A percentile compares a stretch with the other conserved stretches of the same genome.
Evolutionary conservation across 2,797 vertebrate genomes (phyloP).

Genomic region (Myotis pilosus): DNA sequence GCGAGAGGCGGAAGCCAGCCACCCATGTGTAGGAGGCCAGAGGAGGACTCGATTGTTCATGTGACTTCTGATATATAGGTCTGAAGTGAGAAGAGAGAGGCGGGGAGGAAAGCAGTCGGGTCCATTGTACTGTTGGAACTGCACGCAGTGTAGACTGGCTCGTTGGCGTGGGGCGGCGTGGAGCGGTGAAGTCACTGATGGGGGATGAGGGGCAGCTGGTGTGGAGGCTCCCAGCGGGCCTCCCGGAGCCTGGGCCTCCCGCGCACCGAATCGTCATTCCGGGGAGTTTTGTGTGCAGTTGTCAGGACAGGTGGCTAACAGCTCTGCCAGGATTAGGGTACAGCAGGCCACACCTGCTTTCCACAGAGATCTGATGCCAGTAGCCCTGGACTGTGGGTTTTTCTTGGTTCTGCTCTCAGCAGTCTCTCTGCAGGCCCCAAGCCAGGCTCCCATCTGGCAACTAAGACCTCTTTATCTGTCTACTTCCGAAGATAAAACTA

Average conservation of each 20-base stretch:
- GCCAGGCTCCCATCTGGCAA: slow-evolving; percentile 38
- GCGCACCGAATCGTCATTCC: background rate
- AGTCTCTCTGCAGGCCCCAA: background rate
- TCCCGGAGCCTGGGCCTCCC: background rate
- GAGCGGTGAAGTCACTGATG: background rate
- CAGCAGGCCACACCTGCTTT: slow-evolving; percentile 43
- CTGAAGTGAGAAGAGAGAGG: background rate
- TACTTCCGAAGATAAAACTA: background rate
- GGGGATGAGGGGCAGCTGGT: slow-evolving; percentile 45
- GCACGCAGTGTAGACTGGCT: background rate
- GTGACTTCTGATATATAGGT: background rate
- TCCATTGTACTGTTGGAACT: background rate
- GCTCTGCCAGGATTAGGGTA: slow-evolving; percentile 49
- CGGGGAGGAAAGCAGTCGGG: background rate
- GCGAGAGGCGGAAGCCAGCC: background rate
- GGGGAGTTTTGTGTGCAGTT: slow-evolving; percentile 55
- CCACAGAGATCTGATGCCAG: background rate
- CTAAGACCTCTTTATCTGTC: slow-evolving; percentile 51
- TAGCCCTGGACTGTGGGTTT: background rate
- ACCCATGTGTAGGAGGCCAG: background rate
- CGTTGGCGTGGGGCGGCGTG: background rate
- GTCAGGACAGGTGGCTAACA: slow-evolving; percentile 71
- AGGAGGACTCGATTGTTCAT: background rate
- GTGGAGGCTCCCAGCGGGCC: background rate
- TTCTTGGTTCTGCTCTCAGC: background rate